Evolutionary conservation across 2,888 invertebrate genomes (phyloP), one percentile per base, ranked within the genome.

Genomic region (Cerastis leucographa): DNA sequence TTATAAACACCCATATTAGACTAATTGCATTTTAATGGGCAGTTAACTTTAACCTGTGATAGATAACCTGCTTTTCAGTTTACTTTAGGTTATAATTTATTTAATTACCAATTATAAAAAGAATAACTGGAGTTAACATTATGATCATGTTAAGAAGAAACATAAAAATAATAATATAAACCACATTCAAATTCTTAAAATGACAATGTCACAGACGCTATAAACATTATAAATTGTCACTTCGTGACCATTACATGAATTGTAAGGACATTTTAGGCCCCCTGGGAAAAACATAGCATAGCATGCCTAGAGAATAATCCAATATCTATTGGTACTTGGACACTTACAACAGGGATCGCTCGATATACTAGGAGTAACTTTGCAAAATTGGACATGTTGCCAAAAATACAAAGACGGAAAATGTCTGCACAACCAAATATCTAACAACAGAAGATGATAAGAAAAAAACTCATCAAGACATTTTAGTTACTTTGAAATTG

Each of bases 1-100:
- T 54, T n/a, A 11, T 71, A 35, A 59, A 70, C 25, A 78, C 12
- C 5, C 0, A 8, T 78, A 51, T 46, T 65, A 78, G 25, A 40
- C 5, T 64, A 40, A 78, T 70, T 64, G 17, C 19, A 17, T 65
- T 78, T 42, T 70, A 70, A 78, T 78, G n/a, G 42, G 49, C 49
- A 56, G 14, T 49, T 68, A 64, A 29, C 46, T 68, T 35, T 9
- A n/a, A 44, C n/a, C n/a, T n/a, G n/a, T n/a, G n/a, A n/a, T n/a
- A n/a, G n/a, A n/a, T n/a, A 68, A 76, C 25, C 14, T 25, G 51
- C 25, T 66, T 49, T 65, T 49, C 3, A 29, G 8, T 51, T 59
- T n/a, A 25, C 2, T 22, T 46, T 29, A 40, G 29, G 2, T 25
- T 25, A 17, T 8, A 59, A 29, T 35, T 35, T 19, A 4, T 71